Evolutionary conservation across 2,113 vertebrate species (phyloP).

Genomic region (Clarias gariepinus): DNA sequence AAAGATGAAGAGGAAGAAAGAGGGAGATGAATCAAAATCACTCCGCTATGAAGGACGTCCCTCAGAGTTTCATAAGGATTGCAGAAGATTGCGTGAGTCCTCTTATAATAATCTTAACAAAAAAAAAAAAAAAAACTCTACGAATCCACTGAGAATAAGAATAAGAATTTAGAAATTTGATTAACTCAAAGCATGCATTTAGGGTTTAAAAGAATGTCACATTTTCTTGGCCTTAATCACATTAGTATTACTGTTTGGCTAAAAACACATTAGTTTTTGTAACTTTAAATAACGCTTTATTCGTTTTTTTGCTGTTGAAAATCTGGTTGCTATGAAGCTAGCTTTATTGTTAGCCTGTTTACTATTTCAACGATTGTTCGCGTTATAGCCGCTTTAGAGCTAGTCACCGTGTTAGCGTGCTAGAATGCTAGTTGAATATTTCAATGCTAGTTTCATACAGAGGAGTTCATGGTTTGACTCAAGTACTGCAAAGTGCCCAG

Average conservation of each 20-base stretch:
- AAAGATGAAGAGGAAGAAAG: conserved; percentile 23
- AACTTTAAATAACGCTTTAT: too few species aligned
- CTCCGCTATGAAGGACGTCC: conserved; percentile 30
- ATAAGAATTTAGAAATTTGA: background rate
- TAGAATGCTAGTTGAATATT: too few species aligned
- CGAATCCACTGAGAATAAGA: background rate
- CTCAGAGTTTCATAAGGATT: conserved; percentile 15
- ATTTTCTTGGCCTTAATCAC: background rate
- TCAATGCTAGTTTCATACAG: too few species aligned
- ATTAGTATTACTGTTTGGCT: background rate
- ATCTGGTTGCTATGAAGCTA: background rate
- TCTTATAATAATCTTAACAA: conserved; percentile 5
- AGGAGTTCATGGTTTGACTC: too few species aligned
- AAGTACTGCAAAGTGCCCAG: too few species aligned
- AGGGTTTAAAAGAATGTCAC: background rate
- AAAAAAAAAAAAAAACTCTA: background rate
- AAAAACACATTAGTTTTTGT: background rate
- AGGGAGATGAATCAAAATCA: conserved; percentile 39
- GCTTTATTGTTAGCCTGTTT: background rate
- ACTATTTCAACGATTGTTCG: background rate
- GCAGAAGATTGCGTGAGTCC: conserved; percentile 8
- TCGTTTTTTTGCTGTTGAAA: background rate
- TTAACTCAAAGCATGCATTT: background rate
- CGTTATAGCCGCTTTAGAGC: background rate
- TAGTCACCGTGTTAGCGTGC: background rate